These are phyloP conservation scores for Protonibea diacanthus DNA, from an alignment of 2,797 vertebrate species.

Conservation along the genomic window DNA sequence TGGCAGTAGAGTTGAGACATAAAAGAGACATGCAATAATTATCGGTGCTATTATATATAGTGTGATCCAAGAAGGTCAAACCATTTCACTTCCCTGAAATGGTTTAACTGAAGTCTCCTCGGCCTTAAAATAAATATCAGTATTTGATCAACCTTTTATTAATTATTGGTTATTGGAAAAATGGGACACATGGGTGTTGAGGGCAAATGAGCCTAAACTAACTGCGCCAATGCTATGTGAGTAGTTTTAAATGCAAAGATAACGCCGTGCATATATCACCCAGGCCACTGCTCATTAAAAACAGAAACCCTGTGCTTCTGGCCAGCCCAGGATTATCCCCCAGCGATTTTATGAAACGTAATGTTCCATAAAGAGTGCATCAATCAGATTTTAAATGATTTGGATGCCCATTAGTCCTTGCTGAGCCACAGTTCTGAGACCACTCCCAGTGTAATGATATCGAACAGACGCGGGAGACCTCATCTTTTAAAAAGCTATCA, in stretches of 20 bases:
- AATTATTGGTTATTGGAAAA: conserved; percentile 23
- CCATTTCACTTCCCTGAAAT: conserved; percentile 7
- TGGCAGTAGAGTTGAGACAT: conserved; percentile 3
- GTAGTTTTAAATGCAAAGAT: conserved; percentile 48
- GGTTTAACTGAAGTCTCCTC: neutral
- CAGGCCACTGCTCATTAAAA: conserved; percentile 62
- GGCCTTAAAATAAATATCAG: conserved; percentile 9
- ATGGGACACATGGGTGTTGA: conserved; percentile 12
- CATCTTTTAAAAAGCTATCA: conserved; percentile 67
- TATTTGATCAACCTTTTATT: conserved; percentile 21
- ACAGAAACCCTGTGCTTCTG: conserved; percentile 25
- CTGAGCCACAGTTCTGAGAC: conserved; percentile 34
- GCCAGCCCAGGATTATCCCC: conserved; percentile 35
- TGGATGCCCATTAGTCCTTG: conserved; percentile 55
- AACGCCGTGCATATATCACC: conserved; percentile 44
- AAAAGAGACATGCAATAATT: conserved; percentile 14
- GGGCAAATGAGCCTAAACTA: conserved; percentile 35
- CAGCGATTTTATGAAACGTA: conserved; percentile 63
- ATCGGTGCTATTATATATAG: conserved; percentile 11
- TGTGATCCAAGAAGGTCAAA: neutral
- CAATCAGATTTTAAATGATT: conserved; percentile 71
- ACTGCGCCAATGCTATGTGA: conserved; percentile 10
- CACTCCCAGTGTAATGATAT: conserved; percentile 58
- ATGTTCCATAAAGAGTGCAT: conserved; percentile 68
- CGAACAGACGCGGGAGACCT: conserved; percentile 41